Percentiles rank a stretch among this genome's conserved stretches.
phyloP scores from a whole-genome alignment of 2,888 invertebrate species.

The Diadromus collaris region DNA sequence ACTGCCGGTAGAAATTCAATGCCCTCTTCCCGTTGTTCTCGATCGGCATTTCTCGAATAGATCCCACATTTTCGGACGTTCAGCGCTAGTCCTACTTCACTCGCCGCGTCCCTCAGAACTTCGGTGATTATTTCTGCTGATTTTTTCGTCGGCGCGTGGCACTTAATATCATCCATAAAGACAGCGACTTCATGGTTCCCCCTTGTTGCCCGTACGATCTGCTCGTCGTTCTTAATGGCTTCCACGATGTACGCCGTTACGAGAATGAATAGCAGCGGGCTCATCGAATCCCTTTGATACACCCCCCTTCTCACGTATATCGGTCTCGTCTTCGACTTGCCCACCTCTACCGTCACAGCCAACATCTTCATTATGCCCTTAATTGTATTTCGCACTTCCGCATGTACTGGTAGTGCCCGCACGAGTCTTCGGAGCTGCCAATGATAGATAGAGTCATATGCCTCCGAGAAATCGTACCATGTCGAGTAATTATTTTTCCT shows the following conservation, averaged over 20 bases:
- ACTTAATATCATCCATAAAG: no score
- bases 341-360: slow-evolving; percentile 31
- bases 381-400: no score
- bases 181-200: slow-evolving; percentile 37
- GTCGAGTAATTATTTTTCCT: slow-evolving; percentile 56
- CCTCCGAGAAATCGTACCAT: slow-evolving; percentile 60
- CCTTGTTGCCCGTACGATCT: slow-evolving; percentile 5
- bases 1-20: slow-evolving; percentile 10
- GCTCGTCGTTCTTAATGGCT: neutral
- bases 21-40: neutral
- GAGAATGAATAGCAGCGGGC: slow-evolving; percentile 55
- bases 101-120: slow-evolving; percentile 4
- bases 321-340: neutral
- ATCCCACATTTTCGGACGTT: slow-evolving; percentile 39
- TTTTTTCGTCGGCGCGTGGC: slow-evolving; percentile 38
- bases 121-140: slow-evolving; percentile 3
- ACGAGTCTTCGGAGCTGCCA: slow-evolving; percentile 45
- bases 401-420: slow-evolving; percentile 18
- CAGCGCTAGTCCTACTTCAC: slow-evolving; percentile 23
- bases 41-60: neutral
- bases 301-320: slow-evolving; percentile 38
- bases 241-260: slow-evolving; percentile 30
- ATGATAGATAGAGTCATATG: slow-evolving; percentile 49
- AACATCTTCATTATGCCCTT: slow-evolving; percentile 33
- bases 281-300: slow-evolving; percentile 52